phyloP scores from a whole-genome alignment of 2,888 invertebrate genomes.

The Saturnia pavonia region DNA sequence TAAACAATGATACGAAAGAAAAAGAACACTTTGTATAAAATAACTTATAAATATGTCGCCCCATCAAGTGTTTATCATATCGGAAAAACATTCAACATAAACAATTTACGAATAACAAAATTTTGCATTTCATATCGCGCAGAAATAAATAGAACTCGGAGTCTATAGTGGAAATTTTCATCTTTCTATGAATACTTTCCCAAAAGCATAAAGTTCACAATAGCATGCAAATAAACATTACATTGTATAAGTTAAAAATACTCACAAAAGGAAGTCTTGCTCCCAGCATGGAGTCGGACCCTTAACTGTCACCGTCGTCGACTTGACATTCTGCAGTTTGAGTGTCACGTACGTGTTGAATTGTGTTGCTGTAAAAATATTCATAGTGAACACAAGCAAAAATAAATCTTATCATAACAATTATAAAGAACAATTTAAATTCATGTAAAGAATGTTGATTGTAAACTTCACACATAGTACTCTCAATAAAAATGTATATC shows the following conservation, averaged over 20 bases:
- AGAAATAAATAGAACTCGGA: not conserved
- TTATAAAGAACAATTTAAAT: conserved; percentile 18
- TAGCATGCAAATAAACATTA: conserved; percentile 10
- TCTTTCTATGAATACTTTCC: not conserved
- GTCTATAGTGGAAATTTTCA: not conserved
- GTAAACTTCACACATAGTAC: not conserved
- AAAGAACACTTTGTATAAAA: too few relatives aligned
- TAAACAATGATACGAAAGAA: too few relatives aligned
- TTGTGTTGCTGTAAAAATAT: conserved; percentile 87
- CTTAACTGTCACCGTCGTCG: conserved; percentile 97
- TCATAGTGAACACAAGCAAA: conserved; percentile 18
- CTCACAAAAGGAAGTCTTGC: conserved; percentile 99
- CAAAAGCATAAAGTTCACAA: not conserved
- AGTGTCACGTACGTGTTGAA: conserved; percentile 98
- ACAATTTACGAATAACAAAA: not conserved
- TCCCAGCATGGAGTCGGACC: conserved; percentile 98
- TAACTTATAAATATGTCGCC: not conserved
- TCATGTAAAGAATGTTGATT: not conserved
- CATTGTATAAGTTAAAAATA: conserved; percentile 58
- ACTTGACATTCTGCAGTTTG: conserved; percentile 98
- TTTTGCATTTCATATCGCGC: not conserved
- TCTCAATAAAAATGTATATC: not conserved
- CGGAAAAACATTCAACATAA: not conserved
- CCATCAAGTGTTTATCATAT: not conserved
- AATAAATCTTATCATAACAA: conserved; percentile 26